Evolutionary conservation across 2,113 vertebrate genomes (phyloP).

Genomic region (Sinocyclocheilus rhinocerous): DNA sequence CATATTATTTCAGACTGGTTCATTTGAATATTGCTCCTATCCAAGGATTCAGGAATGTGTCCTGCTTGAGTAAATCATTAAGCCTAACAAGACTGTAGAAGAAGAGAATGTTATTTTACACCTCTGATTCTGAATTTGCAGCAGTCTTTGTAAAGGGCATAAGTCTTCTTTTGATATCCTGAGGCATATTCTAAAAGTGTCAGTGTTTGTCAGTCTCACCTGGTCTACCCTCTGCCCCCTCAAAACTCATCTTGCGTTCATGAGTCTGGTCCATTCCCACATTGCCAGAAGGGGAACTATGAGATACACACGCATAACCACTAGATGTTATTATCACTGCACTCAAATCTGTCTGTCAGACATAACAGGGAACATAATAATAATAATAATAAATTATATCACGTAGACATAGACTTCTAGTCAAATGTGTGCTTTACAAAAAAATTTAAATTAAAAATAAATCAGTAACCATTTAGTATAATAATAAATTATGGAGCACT

Average conservation of each 20-base stretch:
- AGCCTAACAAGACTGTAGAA: not conserved
- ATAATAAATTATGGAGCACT: too few species aligned
- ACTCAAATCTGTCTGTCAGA: too few species aligned
- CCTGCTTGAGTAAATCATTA: not conserved
- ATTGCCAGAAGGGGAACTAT: conserved; percentile 79
- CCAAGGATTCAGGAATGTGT: too few species aligned
- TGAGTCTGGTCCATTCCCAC: conserved; percentile 83
- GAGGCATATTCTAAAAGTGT: not conserved
- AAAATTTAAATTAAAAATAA: not conserved
- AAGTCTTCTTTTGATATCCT: not conserved
- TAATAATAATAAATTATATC: not conserved
- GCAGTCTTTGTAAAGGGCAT: not conserved
- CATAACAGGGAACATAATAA: not conserved
- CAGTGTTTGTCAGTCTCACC: conserved; percentile 73
- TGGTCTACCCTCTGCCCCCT: conserved; percentile 82
- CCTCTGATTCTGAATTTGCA: not conserved
- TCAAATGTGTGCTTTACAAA: too few species aligned
- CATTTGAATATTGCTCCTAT: not conserved
- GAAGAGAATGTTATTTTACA: not conserved
- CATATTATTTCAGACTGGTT: not conserved
- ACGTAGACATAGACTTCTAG: not conserved
- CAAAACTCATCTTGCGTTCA: conserved; percentile 75
- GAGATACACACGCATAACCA: conserved; percentile 21
- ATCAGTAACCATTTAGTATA: too few species aligned
- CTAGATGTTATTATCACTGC: not conserved